Evolutionary conservation across 2,888 invertebrate species (phyloP), one percentile per base, ranked within the genome.

Genomic region (Bimastos eiseni): DNA sequence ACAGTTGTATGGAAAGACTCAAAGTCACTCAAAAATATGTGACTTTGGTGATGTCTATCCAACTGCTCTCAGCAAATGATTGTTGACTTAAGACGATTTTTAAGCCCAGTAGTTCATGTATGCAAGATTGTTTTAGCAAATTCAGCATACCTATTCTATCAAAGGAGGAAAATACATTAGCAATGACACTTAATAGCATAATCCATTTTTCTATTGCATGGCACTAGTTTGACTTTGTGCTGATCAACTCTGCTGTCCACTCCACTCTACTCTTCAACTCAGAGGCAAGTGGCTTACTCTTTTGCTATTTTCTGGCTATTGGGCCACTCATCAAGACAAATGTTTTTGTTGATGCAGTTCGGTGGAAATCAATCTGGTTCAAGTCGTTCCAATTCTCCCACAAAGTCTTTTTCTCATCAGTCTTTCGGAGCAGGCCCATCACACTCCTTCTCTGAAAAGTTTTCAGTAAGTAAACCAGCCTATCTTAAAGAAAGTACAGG

Each of bases 401-500:
- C 86, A 19, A 86, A 86, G 37, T 86, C 37, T 17, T 86, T 86
- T 37, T 37, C 37, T 86, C 86, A 86, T 86, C 86, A 86, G 86
- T 24, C 36, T 15, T 86, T 86, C 36, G 86, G 86, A 86, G 86
- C 36, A 86, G 36, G 36, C 36, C 37, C 86, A 34, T 86, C 24
- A 19, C 36, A 34, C 21, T 37, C 37, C 15, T 36, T 86, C 86
- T 34, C 34, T 36, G 86, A 86, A 86, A 86, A 86, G 34, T 86
- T 36, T 33, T 37, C 86, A 24, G 86, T 86, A 86, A 86, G 86
- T 70, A 70, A 70, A n/a, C 70, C 6, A 70, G 30, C n/a, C 30
- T 4, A n/a, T 30, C 19, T 4, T 49, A 49, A 49, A 49, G 17
- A 49, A 49, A 21, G 21, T 55, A 55, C 30, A 70, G n/a, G n/a